A percentile compares a stretch with the other conserved stretches of the same genome.
Conservation (phyloP, 2,797 vertebrate species). For the Megalops cyprinoides region DNA sequence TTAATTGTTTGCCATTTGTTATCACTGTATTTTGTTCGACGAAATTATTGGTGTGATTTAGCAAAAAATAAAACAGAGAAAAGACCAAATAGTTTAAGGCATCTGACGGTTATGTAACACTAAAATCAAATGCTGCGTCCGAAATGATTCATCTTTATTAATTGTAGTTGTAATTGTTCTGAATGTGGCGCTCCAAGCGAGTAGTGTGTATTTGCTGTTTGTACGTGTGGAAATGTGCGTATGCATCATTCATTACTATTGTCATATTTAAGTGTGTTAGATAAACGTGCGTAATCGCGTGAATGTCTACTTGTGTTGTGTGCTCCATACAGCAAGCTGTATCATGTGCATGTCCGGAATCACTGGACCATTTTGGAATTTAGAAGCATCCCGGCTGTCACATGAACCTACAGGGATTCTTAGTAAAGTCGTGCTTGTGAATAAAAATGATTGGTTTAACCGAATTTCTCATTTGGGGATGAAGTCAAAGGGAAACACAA, state of each 20-base stretch:
- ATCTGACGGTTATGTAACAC: constrained; percentile 11
- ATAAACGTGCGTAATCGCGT: neutral
- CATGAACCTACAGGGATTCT: too few species aligned
- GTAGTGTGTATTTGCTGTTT: neutral
- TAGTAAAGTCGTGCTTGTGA: neutral
- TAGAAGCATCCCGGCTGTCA: neutral
- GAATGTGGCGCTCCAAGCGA: neutral
- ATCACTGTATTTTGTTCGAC: neutral
- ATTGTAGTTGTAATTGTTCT: neutral
- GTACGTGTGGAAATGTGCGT: neutral
- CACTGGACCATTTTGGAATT: neutral
- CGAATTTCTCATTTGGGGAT: too few species aligned
- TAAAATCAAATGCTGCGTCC: neutral
- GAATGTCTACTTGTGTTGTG: neutral
- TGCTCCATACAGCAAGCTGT: neutral
- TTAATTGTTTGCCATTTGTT: neutral
- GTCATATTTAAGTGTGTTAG: neutral
- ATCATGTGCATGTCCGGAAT: neutral
- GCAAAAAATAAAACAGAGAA: neutral
- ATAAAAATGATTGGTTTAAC: too few species aligned
- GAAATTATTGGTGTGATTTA: neutral
- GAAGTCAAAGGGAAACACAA: too few species aligned
- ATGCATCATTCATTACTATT: neutral
- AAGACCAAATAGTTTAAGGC: too few species aligned
- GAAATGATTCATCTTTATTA: neutral